A percentile compares a stretch with the other conserved stretches of the same genome.
Conservation (phyloP, 2,797 vertebrate species). For the Notamacropus eugenii region DNA sequence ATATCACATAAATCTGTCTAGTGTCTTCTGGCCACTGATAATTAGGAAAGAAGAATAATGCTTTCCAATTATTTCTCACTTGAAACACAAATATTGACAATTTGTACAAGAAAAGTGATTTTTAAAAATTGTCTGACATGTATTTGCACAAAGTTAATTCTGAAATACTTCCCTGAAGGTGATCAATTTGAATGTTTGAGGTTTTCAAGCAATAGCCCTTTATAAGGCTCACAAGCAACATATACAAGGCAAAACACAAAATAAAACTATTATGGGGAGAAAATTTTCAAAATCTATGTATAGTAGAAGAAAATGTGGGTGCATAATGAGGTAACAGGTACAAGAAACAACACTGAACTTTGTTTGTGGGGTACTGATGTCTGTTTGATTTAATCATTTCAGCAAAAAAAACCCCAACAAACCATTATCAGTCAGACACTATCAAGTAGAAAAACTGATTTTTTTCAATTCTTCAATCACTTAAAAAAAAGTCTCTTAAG, state of each 20-base stretch:
- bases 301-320: background rate
- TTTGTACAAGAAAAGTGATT: constrained; percentile 43
- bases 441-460: background rate
- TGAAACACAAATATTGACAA: constrained; percentile 29
- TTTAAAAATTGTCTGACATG: background rate
- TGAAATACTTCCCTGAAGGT: background rate
- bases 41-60: constrained; percentile 7
- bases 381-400: constrained; percentile 19
- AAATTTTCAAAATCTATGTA: background rate
- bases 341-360: background rate
- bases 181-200: background rate
- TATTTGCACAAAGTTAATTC: background rate
- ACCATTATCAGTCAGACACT: background rate
- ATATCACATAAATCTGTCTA: background rate
- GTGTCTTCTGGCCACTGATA: constrained; percentile 6
- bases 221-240: background rate
- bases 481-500: background rate
- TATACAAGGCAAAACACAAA: background rate
- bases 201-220: background rate
- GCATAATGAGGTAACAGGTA: background rate
- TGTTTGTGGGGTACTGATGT: background rate
- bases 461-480: background rate
- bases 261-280: background rate
- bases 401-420: background rate
- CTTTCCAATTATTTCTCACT: constrained; percentile 13